Evolutionary conservation across 35 echinoderm and acorn worm genomes (phyloP).

Genomic region (Ptychodera flava): DNA sequence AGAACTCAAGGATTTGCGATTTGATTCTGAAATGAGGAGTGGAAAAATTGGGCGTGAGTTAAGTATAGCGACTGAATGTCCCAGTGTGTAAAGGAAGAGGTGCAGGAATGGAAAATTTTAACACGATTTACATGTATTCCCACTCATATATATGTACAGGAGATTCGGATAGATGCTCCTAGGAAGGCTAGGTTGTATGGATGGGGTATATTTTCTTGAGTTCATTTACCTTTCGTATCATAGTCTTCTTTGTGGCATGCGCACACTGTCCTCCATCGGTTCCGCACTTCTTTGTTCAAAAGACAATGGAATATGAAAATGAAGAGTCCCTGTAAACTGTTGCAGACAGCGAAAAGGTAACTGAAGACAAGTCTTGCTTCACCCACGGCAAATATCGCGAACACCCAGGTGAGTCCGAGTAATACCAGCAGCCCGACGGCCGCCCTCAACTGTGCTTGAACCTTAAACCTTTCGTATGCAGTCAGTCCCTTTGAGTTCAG

Average conservation of each 20-base stretch:
- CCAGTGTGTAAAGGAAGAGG: no score
- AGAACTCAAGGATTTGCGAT: no score
- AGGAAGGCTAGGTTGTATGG: no score
- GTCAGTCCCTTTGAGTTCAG: constrained; percentile 38
- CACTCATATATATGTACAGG: no score
- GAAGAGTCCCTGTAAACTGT: constrained; percentile 50
- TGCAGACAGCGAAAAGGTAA: constrained; percentile 66
- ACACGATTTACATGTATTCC: no score
- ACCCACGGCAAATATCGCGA: constrained; percentile 46
- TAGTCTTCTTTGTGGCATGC: background rate
- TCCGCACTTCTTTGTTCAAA: constrained; percentile 33
- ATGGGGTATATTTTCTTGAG: no score
- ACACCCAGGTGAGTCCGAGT: constrained; percentile 46
- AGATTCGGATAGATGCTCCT: no score
- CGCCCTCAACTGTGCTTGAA: constrained; percentile 19
- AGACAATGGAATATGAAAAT: constrained; percentile 74
- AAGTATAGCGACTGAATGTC: no score
- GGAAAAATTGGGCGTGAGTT: no score
- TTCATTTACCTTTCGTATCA: no score
- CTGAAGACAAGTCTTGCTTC: constrained; percentile 47
- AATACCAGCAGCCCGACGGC: constrained; percentile 33
- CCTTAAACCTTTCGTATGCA: constrained; percentile 18
- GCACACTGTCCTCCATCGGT: background rate
- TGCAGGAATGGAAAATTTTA: no score
- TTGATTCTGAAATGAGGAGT: no score